Percentiles rank a stretch among this genome's conserved stretches.
Evolutionary conservation across 2,797 vertebrate genomes (phyloP).

Genomic region (Coluber constrictor): DNA sequence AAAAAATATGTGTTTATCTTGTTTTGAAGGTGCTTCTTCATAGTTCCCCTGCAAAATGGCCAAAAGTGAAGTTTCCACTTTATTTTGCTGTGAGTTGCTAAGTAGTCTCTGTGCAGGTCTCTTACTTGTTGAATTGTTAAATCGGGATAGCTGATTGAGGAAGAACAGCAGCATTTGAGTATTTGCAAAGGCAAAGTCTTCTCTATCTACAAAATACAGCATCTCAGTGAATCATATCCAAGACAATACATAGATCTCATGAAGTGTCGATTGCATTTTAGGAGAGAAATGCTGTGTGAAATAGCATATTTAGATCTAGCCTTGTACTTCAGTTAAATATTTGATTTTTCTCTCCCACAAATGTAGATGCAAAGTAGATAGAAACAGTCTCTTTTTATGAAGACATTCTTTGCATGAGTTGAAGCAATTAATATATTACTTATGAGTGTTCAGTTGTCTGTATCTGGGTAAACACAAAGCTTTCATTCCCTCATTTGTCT

Average conservation of each 20-base stretch:
- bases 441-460: slow-evolving; percentile 34
- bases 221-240: background rate
- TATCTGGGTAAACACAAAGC: slow-evolving; percentile 3
- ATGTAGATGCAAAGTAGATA: slow-evolving; percentile 35
- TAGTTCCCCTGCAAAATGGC: background rate
- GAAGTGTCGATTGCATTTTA: background rate
- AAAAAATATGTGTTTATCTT: background rate
- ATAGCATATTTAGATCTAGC: background rate
- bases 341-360: slow-evolving; percentile 14
- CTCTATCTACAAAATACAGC: background rate
- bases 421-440: slow-evolving; percentile 38
- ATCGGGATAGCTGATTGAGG: background rate
- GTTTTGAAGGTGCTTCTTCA: background rate
- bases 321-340: background rate
- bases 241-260: background rate
- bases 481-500: slow-evolving; percentile 32
- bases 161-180: background rate
- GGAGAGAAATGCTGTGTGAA: background rate
- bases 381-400: slow-evolving; percentile 44
- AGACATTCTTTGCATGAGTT: slow-evolving; percentile 39
- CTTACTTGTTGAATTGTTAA: background rate
- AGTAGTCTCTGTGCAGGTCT: background rate
- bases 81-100: background rate
- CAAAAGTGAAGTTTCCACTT: background rate
- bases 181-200: background rate